Percentiles rank a stretch among this genome's conserved stretches.
These are phyloP conservation scores for Gambelia wislizenii DNA, from an alignment of 2,797 vertebrate species.

Conservation along the genomic window DNA sequence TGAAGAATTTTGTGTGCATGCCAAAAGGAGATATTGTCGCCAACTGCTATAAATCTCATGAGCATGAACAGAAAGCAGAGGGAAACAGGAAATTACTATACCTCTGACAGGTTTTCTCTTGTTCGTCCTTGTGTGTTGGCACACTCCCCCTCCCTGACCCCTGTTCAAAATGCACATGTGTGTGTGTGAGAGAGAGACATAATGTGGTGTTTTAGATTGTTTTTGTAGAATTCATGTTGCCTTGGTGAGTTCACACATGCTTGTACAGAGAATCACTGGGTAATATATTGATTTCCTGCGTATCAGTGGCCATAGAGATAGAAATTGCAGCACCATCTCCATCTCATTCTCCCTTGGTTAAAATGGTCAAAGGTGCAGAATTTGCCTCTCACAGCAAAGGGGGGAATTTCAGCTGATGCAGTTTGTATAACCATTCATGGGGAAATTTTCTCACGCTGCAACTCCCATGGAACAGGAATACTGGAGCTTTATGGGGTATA, in stretches of 20 bases:
- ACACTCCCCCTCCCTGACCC: neutral
- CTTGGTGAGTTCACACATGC: neutral
- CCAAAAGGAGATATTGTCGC: slow-evolving; percentile 21
- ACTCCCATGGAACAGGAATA: neutral
- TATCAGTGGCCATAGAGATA: neutral
- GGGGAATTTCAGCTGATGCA: neutral
- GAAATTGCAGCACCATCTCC: neutral
- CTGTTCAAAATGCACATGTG: neutral
- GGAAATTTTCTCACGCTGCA: neutral
- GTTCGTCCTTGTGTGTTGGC: neutral
- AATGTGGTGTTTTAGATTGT: no score
- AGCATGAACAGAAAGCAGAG: slow-evolving; percentile 8
- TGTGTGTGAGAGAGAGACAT: no score
- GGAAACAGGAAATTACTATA: neutral
- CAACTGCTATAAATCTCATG: slow-evolving; percentile 21
- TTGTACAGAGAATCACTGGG: neutral
- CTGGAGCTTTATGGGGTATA: neutral
- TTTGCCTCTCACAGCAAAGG: neutral
- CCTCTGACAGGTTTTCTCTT: neutral
- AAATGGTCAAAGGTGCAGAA: neutral
- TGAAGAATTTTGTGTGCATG: slow-evolving; percentile 11
- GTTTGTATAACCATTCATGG: neutral
- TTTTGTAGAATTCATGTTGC: no score
- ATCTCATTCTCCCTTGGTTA: neutral
- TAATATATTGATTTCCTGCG: neutral